These are phyloP conservation scores for Hucho hucho DNA, from an alignment of 2,113 vertebrate genomes.

Conservation along the genomic window DNA sequence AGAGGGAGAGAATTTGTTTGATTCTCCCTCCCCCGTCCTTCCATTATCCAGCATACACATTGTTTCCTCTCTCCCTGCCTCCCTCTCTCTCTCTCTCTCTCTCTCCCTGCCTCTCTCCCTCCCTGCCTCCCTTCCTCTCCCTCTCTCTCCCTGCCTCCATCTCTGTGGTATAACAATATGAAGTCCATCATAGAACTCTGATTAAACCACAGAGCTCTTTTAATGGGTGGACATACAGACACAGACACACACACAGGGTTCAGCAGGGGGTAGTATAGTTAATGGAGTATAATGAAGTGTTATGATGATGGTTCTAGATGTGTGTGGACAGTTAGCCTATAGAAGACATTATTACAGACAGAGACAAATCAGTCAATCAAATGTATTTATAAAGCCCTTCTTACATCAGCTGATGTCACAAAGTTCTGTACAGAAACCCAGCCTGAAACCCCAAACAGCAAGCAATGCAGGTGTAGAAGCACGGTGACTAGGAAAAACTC, in stretches of 20 bases:
- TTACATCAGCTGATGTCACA: too few relatives aligned
- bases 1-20: too few relatives aligned
- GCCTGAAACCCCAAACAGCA: too few relatives aligned
- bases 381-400: too few relatives aligned
- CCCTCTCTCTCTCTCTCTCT: not conserved
- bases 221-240: not conserved
- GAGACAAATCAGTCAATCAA: too few relatives aligned
- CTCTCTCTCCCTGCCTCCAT: not conserved
- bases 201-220: not conserved
- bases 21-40: not conserved
- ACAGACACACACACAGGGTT: not conserved
- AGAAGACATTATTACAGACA: conserved; percentile 26
- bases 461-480: too few relatives aligned
- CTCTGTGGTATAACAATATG: not conserved
- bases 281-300: conserved; percentile 60
- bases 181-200: not conserved
- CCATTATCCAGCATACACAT: not conserved
- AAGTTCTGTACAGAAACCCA: too few relatives aligned
- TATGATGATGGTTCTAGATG: conserved; percentile 51
- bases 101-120: too few relatives aligned
- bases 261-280: conserved; percentile 41
- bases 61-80: too few relatives aligned
- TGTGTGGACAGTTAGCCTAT: conserved; percentile 15
- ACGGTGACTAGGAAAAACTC: too few relatives aligned
- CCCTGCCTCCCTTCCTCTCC: too few relatives aligned